These are phyloP conservation scores for Antheraea assamensis DNA, from an alignment of 2,888 invertebrate genomes.

Conservation along the genomic window DNA sequence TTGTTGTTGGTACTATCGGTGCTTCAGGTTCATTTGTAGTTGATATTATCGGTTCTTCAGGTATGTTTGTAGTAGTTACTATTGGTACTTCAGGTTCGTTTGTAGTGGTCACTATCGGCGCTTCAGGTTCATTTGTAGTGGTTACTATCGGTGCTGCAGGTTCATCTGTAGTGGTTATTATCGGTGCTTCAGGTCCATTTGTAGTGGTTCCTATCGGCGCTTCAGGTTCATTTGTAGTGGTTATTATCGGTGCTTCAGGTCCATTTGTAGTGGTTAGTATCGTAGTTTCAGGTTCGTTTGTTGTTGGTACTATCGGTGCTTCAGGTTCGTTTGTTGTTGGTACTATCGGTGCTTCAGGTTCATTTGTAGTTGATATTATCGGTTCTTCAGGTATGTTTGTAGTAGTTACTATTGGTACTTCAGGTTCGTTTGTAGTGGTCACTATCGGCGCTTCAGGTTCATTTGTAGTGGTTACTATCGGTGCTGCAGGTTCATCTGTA, in stretches of 20 bases:
- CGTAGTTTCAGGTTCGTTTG: conserved; percentile 1
- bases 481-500: neutral
- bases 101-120: conserved; percentile 6
- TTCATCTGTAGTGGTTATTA: neutral
- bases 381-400: neutral
- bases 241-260: conserved; percentile 2
- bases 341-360: neutral
- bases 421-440: conserved; percentile 8
- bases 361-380: neutral
- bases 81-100: neutral
- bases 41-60: neutral
- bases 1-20: neutral
- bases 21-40: conserved; percentile 5
- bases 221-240: neutral
- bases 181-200: neutral
- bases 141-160: neutral
- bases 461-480: neutral
- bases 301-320: neutral
- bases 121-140: neutral
- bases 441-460: conserved; percentile 13
- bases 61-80: neutral
- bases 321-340: neutral
- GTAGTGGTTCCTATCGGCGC: neutral
- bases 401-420: conserved; percentile 12
- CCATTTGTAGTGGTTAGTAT: conserved; percentile 12